phyloP scores from a whole-genome alignment of 1,140 invertebrate species.

The Scaptomyza graminum region DNA sequence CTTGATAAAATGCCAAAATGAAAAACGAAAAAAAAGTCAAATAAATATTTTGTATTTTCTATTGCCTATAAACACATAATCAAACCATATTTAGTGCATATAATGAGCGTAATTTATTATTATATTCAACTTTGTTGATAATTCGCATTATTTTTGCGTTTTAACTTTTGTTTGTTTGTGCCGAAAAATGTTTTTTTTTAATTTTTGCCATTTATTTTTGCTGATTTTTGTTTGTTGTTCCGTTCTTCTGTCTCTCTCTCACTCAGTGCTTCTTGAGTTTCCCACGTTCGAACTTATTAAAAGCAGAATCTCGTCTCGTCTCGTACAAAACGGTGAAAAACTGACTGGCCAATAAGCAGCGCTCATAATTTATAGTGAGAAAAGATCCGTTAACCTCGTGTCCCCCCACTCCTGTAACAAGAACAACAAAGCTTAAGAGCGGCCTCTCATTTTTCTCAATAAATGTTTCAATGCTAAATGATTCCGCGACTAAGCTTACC shows the following conservation, averaged over 20 bases:
- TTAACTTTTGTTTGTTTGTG: slow-evolving; percentile 31
- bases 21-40: slow-evolving; percentile 29
- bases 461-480: slow-evolving; percentile 50
- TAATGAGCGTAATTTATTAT: slow-evolving; percentile 48
- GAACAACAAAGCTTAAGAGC: slow-evolving; percentile 29
- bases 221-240: slow-evolving; percentile 27
- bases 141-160: slow-evolving; percentile 44
- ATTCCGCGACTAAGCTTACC: slow-evolving; percentile 25
- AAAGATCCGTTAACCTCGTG: slow-evolving; percentile 21
- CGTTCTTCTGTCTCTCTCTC: slow-evolving; percentile 3
- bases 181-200: slow-evolving; percentile 2
- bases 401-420: not conserved
- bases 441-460: slow-evolving; percentile 34
- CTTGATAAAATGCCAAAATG: slow-evolving; percentile 63
- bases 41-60: slow-evolving; percentile 56
- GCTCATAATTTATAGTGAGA: slow-evolving; percentile 36
- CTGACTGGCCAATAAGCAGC: slow-evolving; percentile 61
- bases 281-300: slow-evolving; percentile 15
- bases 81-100: slow-evolving; percentile 16
- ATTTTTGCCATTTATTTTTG: not conserved
- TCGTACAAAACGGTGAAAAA: slow-evolving; percentile 15
- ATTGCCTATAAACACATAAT: slow-evolving; percentile 28
- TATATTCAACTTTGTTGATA: slow-evolving; percentile 44
- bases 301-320: too few relatives aligned
- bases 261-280: slow-evolving; percentile 8